Conservation (phyloP, 2,113 vertebrate species). For the Eubucco bourcierii region DNA sequence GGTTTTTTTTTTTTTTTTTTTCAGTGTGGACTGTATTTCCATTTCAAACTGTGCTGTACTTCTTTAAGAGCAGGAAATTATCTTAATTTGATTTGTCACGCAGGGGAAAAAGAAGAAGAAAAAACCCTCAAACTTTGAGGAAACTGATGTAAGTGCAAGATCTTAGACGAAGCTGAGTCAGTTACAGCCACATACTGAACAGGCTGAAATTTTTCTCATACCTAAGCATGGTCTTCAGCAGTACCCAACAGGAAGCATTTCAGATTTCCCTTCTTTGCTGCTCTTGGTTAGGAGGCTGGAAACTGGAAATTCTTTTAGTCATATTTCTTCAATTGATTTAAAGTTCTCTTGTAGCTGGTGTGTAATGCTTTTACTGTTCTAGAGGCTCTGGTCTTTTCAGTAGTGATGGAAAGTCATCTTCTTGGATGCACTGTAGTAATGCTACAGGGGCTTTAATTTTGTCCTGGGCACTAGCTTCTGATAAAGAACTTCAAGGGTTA, state of each 20-base stretch:
- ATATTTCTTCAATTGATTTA: not conserved
- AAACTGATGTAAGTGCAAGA: not conserved
- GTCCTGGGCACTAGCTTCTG: rapidly evolving
- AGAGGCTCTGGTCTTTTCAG: not conserved
- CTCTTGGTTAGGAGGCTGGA: not conserved
- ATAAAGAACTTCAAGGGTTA: not conserved
- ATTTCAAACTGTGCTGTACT: not conserved
- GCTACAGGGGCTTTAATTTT: not conserved
- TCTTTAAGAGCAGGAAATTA: slow-evolving; percentile 8
- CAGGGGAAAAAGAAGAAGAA: not conserved
- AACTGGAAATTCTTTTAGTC: not conserved
- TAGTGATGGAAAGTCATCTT: not conserved
- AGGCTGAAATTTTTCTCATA: not conserved
- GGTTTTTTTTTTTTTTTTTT: no score
- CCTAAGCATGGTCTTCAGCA: rapidly evolving
- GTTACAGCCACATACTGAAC: rapidly evolving
- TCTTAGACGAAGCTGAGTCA: not conserved
- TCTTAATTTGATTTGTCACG: not conserved
- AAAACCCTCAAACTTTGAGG: not conserved
- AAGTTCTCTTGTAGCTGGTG: not conserved
- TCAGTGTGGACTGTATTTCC: rapidly evolving
- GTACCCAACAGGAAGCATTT: not conserved
- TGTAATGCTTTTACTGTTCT: no score
- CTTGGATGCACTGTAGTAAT: not conserved
- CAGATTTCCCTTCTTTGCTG: not conserved